A percentile compares a stretch with the other conserved stretches of the same genome.
These are phyloP conservation scores for Sitophilus oryzae DNA, from an alignment of 1,140 invertebrate genomes.

Conservation along the genomic window DNA sequence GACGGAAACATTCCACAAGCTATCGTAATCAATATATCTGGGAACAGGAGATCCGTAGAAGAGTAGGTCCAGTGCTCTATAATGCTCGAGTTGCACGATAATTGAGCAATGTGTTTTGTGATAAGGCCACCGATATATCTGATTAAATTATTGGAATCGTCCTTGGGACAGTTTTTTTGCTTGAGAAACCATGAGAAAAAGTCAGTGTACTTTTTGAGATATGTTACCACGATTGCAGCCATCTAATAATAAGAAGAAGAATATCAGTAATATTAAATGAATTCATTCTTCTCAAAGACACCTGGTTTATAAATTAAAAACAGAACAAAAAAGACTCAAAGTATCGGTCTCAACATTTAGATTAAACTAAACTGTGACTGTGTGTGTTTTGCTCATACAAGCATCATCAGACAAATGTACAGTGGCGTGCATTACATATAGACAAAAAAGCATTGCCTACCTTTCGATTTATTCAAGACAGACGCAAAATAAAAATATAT, in stretches of 20 bases:
- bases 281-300: no score
- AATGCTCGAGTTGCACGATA: conserved; percentile 67
- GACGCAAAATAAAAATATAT: no score
- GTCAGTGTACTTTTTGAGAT: conserved; percentile 49
- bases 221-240: conserved; percentile 51
- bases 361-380: no score
- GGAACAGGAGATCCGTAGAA: conserved; percentile 31
- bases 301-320: no score
- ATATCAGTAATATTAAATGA: not conserved
- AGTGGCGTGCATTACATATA: no score
- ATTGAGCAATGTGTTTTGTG: conserved; percentile 65
- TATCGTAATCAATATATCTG: conserved; percentile 54
- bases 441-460: no score
- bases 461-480: no score
- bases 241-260: conserved; percentile 47
- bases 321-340: no score
- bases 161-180: conserved; percentile 27
- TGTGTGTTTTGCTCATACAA: no score
- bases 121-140: conserved; percentile 53
- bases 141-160: conserved; percentile 45
- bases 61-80: conserved; percentile 35
- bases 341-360: no score
- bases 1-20: conserved; percentile 82
- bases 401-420: no score
- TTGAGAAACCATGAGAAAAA: conserved; percentile 45